These are phyloP conservation scores for Hystrix cristata DNA, from an alignment of 2,113 vertebrate genomes.

Conservation along the genomic window DNA sequence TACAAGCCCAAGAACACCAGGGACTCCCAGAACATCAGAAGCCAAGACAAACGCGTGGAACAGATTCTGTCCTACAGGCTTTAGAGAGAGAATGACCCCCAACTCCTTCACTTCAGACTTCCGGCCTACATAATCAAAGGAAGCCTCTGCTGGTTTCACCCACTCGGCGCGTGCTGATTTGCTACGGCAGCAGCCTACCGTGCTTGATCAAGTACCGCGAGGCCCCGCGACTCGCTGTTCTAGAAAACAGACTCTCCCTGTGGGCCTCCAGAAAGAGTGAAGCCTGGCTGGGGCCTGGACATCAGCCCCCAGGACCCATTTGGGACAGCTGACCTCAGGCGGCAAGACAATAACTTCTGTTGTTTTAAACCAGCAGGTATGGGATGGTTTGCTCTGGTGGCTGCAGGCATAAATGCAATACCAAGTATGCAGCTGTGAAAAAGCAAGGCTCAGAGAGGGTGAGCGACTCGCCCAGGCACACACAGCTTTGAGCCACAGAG, in stretches of 20 bases:
- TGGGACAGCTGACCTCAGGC: background rate
- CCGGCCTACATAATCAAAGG: background rate
- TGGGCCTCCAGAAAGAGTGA: too few species aligned
- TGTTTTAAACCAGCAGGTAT: background rate
- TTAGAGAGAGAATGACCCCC: background rate
- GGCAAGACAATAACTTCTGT: background rate
- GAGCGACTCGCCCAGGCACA: background rate
- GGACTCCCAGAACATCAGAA: background rate
- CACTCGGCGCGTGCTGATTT: too few species aligned
- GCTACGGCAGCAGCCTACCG: accelerated
- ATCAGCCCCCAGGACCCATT: background rate
- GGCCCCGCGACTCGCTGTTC: background rate
- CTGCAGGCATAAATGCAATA: background rate
- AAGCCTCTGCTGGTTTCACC: background rate
- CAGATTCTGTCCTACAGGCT: background rate
- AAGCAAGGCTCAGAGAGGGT: background rate
- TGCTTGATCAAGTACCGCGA: background rate
- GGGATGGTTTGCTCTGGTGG: background rate
- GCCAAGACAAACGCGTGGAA: background rate
- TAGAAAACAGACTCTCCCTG: background rate
- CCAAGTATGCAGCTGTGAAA: background rate
- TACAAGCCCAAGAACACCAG: background rate
- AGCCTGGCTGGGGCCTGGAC: background rate
- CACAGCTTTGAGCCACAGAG: background rate
- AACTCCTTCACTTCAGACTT: background rate